A percentile compares a stretch with the other conserved stretches of the same genome.
These are phyloP conservation scores for Dendrolimus pini DNA, from an alignment of 2,888 invertebrate genomes.

Conservation along the genomic window DNA sequence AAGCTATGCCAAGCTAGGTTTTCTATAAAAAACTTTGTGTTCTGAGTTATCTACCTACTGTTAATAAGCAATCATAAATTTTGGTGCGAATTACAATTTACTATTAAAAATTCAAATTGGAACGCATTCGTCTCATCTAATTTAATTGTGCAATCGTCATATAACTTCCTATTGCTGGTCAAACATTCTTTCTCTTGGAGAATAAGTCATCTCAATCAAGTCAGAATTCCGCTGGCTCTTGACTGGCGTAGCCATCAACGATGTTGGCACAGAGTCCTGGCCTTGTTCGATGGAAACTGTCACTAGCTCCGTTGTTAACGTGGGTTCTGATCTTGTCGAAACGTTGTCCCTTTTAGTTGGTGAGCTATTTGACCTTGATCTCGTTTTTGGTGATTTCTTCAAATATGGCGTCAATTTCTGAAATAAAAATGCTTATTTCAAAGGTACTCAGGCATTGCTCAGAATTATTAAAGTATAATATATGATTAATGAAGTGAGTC, in stretches of 20 bases:
- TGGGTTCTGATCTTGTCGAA: conserved; percentile 55
- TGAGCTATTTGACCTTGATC: conserved; percentile 34
- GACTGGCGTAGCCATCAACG: conserved; percentile 41
- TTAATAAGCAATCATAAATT: conserved; percentile 1
- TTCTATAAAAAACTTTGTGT: no score
- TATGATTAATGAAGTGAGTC: no score
- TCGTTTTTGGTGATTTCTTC: conserved; percentile 34
- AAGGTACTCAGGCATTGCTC: no score
- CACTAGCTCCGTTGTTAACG: conserved; percentile 55
- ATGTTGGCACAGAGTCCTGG: conserved; percentile 44
- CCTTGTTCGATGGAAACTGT: conserved; percentile 51
- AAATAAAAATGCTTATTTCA: conserved; percentile 9
- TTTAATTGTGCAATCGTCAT: no score
- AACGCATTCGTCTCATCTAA: no score
- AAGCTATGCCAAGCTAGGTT: no score
- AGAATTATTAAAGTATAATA: no score
- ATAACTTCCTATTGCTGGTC: no score
- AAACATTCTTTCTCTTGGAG: conserved; percentile 6
- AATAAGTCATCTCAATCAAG: conserved; percentile 43
- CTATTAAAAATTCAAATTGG: no score
- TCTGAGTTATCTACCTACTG: no score
- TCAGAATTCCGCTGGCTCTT: conserved; percentile 22
- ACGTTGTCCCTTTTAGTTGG: conserved; percentile 42
- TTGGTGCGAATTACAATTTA: background rate
- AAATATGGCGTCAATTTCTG: conserved; percentile 57